phyloP scores from a whole-genome alignment of 2,888 invertebrate species.

The Drosophila kuntzei region DNA sequence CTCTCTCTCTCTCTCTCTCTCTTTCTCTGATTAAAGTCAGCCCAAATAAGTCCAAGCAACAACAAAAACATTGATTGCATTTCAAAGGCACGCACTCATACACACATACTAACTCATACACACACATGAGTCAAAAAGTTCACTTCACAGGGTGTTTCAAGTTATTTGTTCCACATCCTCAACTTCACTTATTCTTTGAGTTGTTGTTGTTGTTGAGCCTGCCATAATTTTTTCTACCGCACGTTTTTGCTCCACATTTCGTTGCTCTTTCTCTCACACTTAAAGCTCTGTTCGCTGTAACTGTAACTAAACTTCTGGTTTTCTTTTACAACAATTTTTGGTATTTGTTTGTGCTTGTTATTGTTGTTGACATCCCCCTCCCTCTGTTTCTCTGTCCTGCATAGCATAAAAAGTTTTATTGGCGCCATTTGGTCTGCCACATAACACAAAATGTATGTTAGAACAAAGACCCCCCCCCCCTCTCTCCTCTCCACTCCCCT shows the following conservation, averaged over 20 bases:
- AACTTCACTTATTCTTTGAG: neutral
- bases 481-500: neutral
- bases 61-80: constrained; percentile 34
- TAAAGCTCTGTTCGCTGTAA: constrained; percentile 31
- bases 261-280: constrained; percentile 19
- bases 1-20: neutral
- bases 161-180: neutral
- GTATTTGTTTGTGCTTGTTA: constrained; percentile 14
- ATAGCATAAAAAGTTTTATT: constrained; percentile 69
- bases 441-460: constrained; percentile 56
- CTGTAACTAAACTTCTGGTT: constrained; percentile 40
- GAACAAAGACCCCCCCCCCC: constrained; percentile 9
- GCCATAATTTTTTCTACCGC: constrained; percentile 39
- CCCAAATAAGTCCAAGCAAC: constrained; percentile 30
- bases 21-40: constrained; percentile 60
- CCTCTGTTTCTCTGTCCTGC: neutral
- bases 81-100: constrained; percentile 10
- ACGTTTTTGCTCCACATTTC: constrained; percentile 47
- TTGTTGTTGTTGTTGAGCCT: constrained; percentile 3
- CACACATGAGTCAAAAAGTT: constrained; percentile 12
- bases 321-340: constrained; percentile 29
- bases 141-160: neutral
- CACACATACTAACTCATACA: constrained; percentile 1
- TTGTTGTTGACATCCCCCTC: neutral
- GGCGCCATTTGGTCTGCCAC: constrained; percentile 76